Conservation (phyloP, 2,797 vertebrate genomes). For the Poecilia velifera region DNA sequence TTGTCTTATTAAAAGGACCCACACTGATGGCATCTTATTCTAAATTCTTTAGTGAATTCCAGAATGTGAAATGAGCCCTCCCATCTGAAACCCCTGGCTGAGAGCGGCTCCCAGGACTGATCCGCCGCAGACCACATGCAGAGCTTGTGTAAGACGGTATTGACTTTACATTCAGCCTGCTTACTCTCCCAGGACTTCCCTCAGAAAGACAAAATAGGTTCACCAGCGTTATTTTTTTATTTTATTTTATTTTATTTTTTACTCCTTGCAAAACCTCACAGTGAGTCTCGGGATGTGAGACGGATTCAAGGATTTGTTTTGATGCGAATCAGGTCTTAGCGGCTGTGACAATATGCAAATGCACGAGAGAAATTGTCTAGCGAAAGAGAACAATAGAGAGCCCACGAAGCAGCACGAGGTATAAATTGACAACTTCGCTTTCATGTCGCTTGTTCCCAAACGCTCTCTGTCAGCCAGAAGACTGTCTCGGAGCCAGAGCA, state of each 20-base stretch:
- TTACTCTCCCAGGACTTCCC: constrained; percentile 73
- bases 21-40: constrained; percentile 54
- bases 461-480: constrained; percentile 57
- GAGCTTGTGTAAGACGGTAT: constrained; percentile 73
- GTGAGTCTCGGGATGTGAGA: constrained; percentile 33
- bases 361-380: constrained; percentile 13
- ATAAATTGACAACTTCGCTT: constrained; percentile 29
- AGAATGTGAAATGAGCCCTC: constrained; percentile 59
- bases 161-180: constrained; percentile 78
- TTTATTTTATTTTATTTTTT: background rate
- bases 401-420: constrained; percentile 12
- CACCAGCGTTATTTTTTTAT: constrained; percentile 28
- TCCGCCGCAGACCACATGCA: constrained; percentile 75
- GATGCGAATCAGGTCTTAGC: constrained; percentile 25
- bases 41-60: constrained; percentile 54
- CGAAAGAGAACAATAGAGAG: constrained; percentile 22
- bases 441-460: constrained; percentile 38
- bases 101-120: constrained; percentile 61
- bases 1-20: constrained; percentile 46
- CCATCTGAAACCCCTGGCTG: constrained; percentile 46
- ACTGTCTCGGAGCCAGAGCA: constrained; percentile 74
- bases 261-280: constrained; percentile 41
- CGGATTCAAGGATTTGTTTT: constrained; percentile 40
- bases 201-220: constrained; percentile 53
- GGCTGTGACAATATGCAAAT: constrained; percentile 31